These are phyloP conservation scores for Dolichoris vasculosae DNA, from an alignment of 1,140 invertebrate species.

Conservation along the genomic window DNA sequence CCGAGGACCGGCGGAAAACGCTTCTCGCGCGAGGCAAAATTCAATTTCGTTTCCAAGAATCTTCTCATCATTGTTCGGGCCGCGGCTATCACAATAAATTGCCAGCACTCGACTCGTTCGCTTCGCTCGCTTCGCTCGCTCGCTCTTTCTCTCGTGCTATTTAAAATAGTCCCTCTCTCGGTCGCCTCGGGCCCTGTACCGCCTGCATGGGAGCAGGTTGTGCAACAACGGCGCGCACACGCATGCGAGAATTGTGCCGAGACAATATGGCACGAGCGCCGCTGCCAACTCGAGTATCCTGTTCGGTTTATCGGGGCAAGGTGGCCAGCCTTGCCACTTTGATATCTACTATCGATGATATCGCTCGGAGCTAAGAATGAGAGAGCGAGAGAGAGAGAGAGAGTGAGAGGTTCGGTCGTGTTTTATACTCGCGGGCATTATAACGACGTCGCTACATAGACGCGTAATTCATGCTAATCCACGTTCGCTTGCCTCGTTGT, in stretches of 20 bases:
- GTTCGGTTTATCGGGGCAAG: conserved; percentile 72
- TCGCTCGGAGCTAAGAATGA: neutral
- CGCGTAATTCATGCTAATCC: conserved; percentile 14
- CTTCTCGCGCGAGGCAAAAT: conserved; percentile 10
- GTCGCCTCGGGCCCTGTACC: neutral
- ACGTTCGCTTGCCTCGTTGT: neutral
- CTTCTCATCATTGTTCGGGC: conserved; percentile 51
- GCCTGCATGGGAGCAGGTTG: conserved; percentile 53
- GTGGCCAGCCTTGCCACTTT: conserved; percentile 66
- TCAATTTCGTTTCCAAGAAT: conserved; percentile 52
- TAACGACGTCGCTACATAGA: neutral
- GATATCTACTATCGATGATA: conserved; percentile 65
- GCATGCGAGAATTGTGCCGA: conserved; percentile 56
- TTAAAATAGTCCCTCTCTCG: conserved; percentile 46
- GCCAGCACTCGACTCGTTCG: conserved; percentile 3
- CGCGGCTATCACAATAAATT: conserved; percentile 49
- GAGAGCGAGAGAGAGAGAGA: neutral
- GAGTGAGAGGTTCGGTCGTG: neutral
- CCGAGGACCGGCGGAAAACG: no score
- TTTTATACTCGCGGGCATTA: neutral
- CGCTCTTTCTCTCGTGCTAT: conserved; percentile 25
- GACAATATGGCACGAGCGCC: conserved; percentile 59
- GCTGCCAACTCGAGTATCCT: conserved; percentile 61
- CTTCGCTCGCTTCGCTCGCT: no score
- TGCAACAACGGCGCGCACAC: conserved; percentile 62